Evolutionary conservation across 2,888 invertebrate species (phyloP), one percentile per base, ranked within the genome.

Genomic region (Agrilus mali): DNA sequence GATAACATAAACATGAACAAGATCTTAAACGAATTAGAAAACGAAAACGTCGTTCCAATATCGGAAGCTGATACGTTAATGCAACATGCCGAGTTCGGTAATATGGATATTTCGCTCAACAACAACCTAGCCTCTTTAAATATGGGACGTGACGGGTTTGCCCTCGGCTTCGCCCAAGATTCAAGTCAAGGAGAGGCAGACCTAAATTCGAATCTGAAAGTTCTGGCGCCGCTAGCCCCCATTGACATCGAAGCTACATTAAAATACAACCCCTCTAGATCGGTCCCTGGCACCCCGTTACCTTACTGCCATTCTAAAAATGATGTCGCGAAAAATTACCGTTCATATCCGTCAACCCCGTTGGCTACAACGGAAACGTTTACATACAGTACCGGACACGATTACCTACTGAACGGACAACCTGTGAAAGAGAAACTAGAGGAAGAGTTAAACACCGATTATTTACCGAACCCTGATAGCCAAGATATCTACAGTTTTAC

Each of bases 261-360:
- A 27, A 59, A 60, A 51, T 56, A 53, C 44, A 56, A 58, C 40
- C 61, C 77, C 17, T 81, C 81, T 13, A 72, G 81, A 27, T 82
- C 82, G 10, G 82, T 82, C 38, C 82, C 82, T 16, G 78, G 75
- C 49, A 82, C 82, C 4, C 82, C 82, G 15, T 54, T 79, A 47
- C 78, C 80, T 1, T 73, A 63, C 56, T 69, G 65, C 53, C 68
- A 68, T 40, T 60, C 64, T 36, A 69, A 68, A 52, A 64, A 65
- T 40, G 67, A 67, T 36, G 67, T 66, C 32, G 50, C 41, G 47
- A 53, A 48, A 49, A 50, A 45, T 52, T 49, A 48, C 12, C 79
- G 82, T 58, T 86, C 86, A 1, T 84, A 85, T 65, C 86, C 86
- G 17, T 80, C 83, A 2, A 83, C 83, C 14, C 86, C 86, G 13